Conservation (phyloP, 2,113 vertebrate species). For the Nothobranchius kuhntae region DNA sequence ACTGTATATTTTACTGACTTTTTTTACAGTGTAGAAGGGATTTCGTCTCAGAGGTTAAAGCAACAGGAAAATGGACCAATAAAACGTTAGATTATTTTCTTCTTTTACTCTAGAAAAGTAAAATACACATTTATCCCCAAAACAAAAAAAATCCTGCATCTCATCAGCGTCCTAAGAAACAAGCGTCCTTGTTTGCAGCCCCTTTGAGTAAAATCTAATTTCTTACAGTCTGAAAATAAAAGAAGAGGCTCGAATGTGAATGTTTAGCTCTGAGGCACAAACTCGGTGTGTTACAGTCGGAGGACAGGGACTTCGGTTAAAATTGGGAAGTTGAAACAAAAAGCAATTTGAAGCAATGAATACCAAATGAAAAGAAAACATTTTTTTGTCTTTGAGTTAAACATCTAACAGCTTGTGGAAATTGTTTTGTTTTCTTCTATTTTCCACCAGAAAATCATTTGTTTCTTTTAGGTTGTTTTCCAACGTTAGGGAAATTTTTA, state of each 20-base stretch:
- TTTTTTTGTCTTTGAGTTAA: constrained; percentile 25
- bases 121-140: neutral
- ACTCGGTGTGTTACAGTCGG: neutral
- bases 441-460: neutral
- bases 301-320: neutral
- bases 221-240: neutral
- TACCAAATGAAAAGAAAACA: neutral
- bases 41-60: neutral
- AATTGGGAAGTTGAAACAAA: constrained; percentile 3
- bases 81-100: neutral
- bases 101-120: neutral
- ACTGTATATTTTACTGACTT: too few species aligned
- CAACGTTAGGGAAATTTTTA: constrained; percentile 15
- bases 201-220: neutral
- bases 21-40: too few species aligned
- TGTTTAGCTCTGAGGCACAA: neutral
- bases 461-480: neutral
- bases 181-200: neutral
- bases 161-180: too few species aligned
- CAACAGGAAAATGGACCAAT: neutral
- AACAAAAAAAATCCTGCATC: too few species aligned
- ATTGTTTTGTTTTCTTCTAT: neutral
- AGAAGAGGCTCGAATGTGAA: neutral
- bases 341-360: neutral
- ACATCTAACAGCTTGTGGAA: neutral